Base-by-base conservation (phyloP, 2,888 invertebrate species). In the Hirudinaria manillensis region DNA sequence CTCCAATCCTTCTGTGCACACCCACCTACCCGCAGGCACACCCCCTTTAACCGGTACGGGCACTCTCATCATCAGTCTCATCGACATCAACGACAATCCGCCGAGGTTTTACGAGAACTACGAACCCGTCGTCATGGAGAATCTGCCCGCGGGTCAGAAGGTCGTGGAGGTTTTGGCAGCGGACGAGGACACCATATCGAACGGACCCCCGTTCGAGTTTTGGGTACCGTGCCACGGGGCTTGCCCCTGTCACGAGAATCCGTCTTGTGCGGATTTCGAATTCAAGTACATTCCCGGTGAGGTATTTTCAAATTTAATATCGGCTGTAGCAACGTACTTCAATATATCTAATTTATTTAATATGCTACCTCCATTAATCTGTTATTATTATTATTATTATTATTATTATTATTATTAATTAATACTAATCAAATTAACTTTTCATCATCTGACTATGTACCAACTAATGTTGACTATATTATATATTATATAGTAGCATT, bases 41-140 rank as follows among this genome's bases (percentile, higher is more conserved):
- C 83, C 83, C 2, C 79, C 81, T 32, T 79, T 80, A 77, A 82
- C 81, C 86, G 90, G 96, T 10, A 95, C 95, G 77, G 96, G 95
- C 73, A 95, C 95, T 78, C 93, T 96, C 67, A 94, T 93, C 66
- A 94, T 97, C 87, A 89, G 92, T 83, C 88, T 99, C 77, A 89
- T 93, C 78, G 98, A 98, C 85, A 93, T 96, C 70, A 98, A 98
- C 88, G 97, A 98, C 88, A 97, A 97, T 88, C 93, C 93, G 85
- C 97, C 97, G 7, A 92, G 92, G 83, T 96, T 97, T 86, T 93
- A 80, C 0, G 76, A 81, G 45, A 79, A 81, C 51, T 96, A 34
- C 76, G 71, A 74, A 3, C 81, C 80, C 13, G 76, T 81, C 6
- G 72, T 81, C 53, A n/a, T 34, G n/a, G 81, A 81, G 76, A 80